These are phyloP conservation scores for Nebria salina DNA, from an alignment of 2,888 invertebrate species.

Conservation along the genomic window DNA sequence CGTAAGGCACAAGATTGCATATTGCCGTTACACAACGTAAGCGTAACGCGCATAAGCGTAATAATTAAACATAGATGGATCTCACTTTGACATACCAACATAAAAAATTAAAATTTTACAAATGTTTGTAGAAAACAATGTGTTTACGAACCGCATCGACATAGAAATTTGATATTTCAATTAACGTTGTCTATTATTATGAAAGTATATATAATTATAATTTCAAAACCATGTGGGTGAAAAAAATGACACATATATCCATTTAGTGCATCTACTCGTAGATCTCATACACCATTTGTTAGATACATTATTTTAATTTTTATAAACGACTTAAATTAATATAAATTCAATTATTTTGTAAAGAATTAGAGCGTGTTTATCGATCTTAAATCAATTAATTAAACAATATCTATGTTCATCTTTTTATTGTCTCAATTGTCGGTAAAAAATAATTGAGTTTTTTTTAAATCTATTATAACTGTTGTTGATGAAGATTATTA, in stretches of 20 bases:
- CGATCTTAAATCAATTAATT: background rate
- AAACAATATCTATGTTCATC: background rate
- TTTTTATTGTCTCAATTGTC: background rate
- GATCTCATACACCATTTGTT: too few species aligned
- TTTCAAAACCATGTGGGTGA: too few species aligned
- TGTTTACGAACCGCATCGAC: background rate
- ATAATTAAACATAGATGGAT: too few species aligned
- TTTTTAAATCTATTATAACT: background rate
- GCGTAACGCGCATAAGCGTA: too few species aligned
- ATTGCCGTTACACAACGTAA: too few species aligned
- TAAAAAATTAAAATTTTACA: too few species aligned
- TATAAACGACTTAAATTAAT: background rate
- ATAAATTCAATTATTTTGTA: background rate
- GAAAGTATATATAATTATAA: too few species aligned
- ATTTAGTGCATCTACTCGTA: too few species aligned
- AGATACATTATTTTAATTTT: background rate
- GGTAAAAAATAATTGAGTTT: background rate
- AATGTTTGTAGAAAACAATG: background rate
- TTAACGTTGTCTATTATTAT: conserved; percentile 18
- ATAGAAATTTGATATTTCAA: conserved; percentile 39
- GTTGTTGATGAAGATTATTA: background rate
- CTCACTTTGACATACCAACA: too few species aligned
- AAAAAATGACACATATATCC: too few species aligned
- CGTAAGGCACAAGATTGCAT: too few species aligned
- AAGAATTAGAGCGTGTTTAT: background rate